Conservation (phyloP, 2,888 invertebrate species). For the Ctena decussata region DNA sequence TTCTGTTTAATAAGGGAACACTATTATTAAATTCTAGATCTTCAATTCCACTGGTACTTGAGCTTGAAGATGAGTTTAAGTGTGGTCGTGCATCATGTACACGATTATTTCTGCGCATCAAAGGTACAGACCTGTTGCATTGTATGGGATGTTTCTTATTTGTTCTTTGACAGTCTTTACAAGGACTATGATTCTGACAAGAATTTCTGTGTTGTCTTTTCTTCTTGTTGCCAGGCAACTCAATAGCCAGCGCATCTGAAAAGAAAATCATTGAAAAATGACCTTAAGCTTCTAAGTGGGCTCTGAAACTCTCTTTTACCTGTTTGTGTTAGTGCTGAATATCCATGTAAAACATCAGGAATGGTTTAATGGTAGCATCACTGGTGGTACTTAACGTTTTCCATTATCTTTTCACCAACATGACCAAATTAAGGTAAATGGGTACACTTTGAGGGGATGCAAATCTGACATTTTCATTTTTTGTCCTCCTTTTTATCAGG, state of each 20-base stretch:
- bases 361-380: too few relatives aligned
- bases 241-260: slow-evolving; percentile 80
- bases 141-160: background rate
- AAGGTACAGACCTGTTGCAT: slow-evolving; percentile 41
- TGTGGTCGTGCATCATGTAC: background rate
- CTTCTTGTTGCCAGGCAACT: slow-evolving; percentile 52
- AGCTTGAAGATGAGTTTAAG: slow-evolving; percentile 35
- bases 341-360: too few relatives aligned
- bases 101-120: slow-evolving; percentile 28
- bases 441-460: too few relatives aligned
- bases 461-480: too few relatives aligned
- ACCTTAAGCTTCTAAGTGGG: too few relatives aligned
- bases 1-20: background rate
- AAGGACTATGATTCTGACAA: background rate
- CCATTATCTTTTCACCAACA: too few relatives aligned
- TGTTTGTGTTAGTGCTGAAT: too few relatives aligned
- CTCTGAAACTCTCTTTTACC: too few relatives aligned
- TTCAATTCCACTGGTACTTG: slow-evolving; percentile 68
- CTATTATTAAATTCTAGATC: slow-evolving; percentile 60
- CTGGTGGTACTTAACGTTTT: too few relatives aligned
- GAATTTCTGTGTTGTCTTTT: background rate
- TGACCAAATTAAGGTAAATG: too few relatives aligned
- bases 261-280: slow-evolving; percentile 1
- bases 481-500: too few relatives aligned
- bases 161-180: slow-evolving; percentile 21